Evolutionary conservation across 2,797 vertebrate genomes (phyloP), one percentile per base, ranked within the genome.

Genomic region (Harpagifer antarcticus): DNA sequence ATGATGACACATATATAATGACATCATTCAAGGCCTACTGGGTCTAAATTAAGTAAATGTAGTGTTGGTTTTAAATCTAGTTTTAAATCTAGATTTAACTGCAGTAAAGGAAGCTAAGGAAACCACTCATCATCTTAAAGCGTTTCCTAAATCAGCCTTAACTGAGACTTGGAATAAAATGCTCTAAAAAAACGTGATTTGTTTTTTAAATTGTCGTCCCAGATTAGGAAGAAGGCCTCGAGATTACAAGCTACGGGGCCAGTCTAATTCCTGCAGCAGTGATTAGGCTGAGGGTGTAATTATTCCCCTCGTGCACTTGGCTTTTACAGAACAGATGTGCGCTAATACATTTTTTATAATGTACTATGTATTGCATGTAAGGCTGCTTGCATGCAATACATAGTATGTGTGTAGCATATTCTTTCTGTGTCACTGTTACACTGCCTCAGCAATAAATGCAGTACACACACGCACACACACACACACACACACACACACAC

Each of bases 381-480:
- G 23, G n/a, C 23, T 70, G 27, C 27, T 31, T n/a, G 19, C 9
- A 33, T 45, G 50, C 9, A 20, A 2, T 19, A 1, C 37, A 3
- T 19, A 1, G 49, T 61, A 3, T 68, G 42, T 55, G 7, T 74
- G 33, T 7, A 37, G 48, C 31, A 31, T 71, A 64, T 9, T 37
- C 33, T 88, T 62, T 86, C 64, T 89, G 76, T 91, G 87, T 92
- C 81, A 93, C 85, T 91, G 83, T 91, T 72, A 82, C 86, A 62
- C 73, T 23, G 52, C 68, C 58, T 86, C 84, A 87, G 78, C 80
- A 83, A 14, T 66, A 83, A 75, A 49, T 65, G 54, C 74, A 73
- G 4, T 44, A 74, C 63, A 43, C 82, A 59, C 12, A 58, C 64
- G 60, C 56, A 33, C 88, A 82, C 78, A 89, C 76, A 68, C 63